phyloP scores from a whole-genome alignment of 2,113 vertebrate genomes.

The Micromys minutus region DNA sequence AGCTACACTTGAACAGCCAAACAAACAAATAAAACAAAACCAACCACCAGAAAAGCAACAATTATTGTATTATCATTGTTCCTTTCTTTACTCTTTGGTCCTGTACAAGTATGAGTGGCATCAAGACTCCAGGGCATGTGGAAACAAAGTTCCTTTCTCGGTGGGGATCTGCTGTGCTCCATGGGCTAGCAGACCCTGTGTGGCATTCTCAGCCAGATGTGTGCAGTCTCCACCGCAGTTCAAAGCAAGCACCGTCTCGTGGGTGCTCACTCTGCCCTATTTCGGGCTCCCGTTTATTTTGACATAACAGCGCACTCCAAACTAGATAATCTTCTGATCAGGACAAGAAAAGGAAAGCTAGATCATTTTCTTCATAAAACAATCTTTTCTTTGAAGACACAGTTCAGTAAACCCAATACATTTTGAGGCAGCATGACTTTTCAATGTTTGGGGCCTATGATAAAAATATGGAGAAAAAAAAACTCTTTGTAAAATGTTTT shows the following conservation, averaged over 20 bases:
- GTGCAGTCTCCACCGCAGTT: slow-evolving; percentile 44
- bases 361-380: background rate
- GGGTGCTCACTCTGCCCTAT: slow-evolving; percentile 66
- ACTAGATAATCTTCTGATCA: slow-evolving; percentile 78
- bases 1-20: background rate
- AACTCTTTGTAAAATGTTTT: slow-evolving; percentile 21
- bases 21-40: background rate
- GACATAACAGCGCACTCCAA: slow-evolving; percentile 75
- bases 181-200: background rate
- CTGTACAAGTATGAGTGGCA: slow-evolving; percentile 48
- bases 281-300: slow-evolving; percentile 73
- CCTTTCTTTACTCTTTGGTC: background rate
- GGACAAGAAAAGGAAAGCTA: slow-evolving; percentile 24
- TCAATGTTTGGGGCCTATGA: slow-evolving; percentile 46
- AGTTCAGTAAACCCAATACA: slow-evolving; percentile 55
- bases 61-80: slow-evolving; percentile 13
- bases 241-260: slow-evolving; percentile 66
- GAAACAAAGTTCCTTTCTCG: slow-evolving; percentile 65
- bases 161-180: slow-evolving; percentile 35
- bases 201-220: background rate
- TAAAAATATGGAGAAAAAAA: slow-evolving; percentile 29
- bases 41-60: background rate
- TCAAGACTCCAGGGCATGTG: background rate
- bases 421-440: slow-evolving; percentile 59
- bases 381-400: slow-evolving; percentile 67